A percentile compares a stretch with the other conserved stretches of the same genome.
Evolutionary conservation across 2,888 invertebrate species (phyloP).

Genomic region (Ochropacha duplaris): DNA sequence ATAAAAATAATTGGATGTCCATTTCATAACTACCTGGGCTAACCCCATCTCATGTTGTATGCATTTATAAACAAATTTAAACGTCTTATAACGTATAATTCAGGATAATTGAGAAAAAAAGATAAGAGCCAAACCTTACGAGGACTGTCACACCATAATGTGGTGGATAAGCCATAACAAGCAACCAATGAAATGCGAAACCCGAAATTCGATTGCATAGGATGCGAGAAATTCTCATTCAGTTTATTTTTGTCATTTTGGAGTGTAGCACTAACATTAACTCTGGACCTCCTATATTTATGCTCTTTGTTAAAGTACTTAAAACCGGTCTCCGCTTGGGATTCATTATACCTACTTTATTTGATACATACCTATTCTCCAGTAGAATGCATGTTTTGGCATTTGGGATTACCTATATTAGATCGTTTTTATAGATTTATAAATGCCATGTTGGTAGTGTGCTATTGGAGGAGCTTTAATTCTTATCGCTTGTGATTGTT

Average conservation of each 20-base stretch:
- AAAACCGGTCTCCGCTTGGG: not conserved
- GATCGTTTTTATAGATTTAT: not conserved
- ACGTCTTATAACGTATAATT: not conserved
- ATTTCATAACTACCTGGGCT: not conserved
- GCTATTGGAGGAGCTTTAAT: not conserved
- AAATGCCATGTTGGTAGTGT: not conserved
- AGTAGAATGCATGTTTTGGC: too few species aligned
- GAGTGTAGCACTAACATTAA: not conserved
- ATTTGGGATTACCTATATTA: not conserved
- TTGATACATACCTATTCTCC: too few species aligned
- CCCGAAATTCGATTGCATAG: not conserved
- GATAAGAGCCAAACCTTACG: not conserved
- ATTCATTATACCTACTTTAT: too few species aligned
- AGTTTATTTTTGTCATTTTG: not conserved
- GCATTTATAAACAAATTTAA: not conserved
- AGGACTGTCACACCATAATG: constrained; percentile 1
- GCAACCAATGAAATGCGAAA: not conserved
- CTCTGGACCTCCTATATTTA: not conserved
- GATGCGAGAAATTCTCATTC: not conserved
- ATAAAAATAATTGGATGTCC: not conserved
- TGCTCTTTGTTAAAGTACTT: not conserved
- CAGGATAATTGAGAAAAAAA: not conserved
- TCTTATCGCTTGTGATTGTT: not conserved
- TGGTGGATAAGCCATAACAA: not conserved
- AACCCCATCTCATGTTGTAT: not conserved